Base-by-base conservation (phyloP, 1,140 invertebrate species). In the Drosophila lowei region DNA sequence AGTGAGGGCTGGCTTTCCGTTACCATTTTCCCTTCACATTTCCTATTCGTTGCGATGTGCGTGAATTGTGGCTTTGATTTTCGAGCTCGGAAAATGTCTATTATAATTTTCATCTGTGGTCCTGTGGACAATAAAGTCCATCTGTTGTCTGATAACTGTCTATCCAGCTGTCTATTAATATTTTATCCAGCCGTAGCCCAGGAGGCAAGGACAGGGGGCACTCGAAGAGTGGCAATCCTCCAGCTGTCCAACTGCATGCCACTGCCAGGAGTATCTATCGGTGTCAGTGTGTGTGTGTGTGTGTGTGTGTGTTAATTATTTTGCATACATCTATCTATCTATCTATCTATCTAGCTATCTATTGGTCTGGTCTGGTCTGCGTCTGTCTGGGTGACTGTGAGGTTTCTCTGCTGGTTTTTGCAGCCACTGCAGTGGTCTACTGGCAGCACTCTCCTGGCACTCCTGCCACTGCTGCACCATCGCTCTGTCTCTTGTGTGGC, bases 151-250 rank as follows among this genome's bases (percentile, higher is more conserved):
- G 80, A 89, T 89, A 89, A 90, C 86, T 90, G 86, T 90, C 86
- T 86, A 89, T 90, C 86, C 85, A 70, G 73, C 77, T 90, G 86
- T 90, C 86, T 89, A 90, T 90, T 85, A 89, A 90, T 90, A 89
- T 89, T 90, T 90, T 90, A 89, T 85, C 85, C 79, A 76, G 63
- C 80, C 30, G 8, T 30, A 8, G 67, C 72, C 68, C 85, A 13
- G 28, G 28, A 52, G 43, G 23, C 54, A 23, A 34, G 25, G 21
- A 43, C n/a, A 13, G 21, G 23, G 34, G 53, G 57, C 67, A 72
- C 78, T 80, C 61, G 56, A 81, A 81, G 68, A 38, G 34, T 13
- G 34, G 11, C 34, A 38, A 38, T 38, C 7, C 28, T 30, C 28
- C 8, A 2, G 28, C 1, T 25, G 23, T 25, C 23, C 23, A 4